Evolutionary conservation across 1,140 invertebrate species (phyloP).

Genomic region (Drosophila truncata): DNA sequence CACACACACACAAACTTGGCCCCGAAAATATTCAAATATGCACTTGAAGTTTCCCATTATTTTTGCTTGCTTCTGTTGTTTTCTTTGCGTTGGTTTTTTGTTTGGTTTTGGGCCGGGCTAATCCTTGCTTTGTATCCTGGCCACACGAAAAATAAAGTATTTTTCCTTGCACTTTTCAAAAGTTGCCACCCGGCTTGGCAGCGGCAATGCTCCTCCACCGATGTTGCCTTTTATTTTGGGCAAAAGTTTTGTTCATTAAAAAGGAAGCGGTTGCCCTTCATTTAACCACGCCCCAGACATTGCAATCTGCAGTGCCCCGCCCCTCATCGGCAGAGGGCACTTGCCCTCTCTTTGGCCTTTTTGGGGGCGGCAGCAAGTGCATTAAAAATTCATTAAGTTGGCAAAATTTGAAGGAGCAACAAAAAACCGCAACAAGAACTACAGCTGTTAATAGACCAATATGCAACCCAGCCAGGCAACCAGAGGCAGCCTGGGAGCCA

Average conservation of each 20-base stretch:
- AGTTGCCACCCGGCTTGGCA: slow-evolving; percentile 35
- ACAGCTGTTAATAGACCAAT: slow-evolving; percentile 84
- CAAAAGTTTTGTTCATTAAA: slow-evolving; percentile 84
- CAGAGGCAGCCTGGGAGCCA: slow-evolving; percentile 58
- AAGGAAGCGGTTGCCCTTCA: slow-evolving; percentile 77
- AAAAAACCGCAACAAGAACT: slow-evolving; percentile 75
- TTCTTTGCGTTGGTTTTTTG: slow-evolving; percentile 49
- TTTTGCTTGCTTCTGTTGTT: slow-evolving; percentile 28
- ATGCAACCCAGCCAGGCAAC: slow-evolving; percentile 40
- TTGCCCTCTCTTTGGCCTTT: slow-evolving; percentile 43
- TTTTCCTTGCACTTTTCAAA: slow-evolving; percentile 81
- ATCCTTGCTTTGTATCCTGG: slow-evolving; percentile 82
- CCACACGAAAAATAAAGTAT: slow-evolving; percentile 79
- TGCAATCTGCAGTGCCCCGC: slow-evolving; percentile 44
- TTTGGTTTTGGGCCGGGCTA: slow-evolving; percentile 57
- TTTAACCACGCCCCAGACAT: slow-evolving; percentile 81
- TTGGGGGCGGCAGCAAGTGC: slow-evolving; percentile 69
- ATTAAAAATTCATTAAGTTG: slow-evolving; percentile 86
- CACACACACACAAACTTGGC: slow-evolving; percentile 29
- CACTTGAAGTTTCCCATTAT: slow-evolving; percentile 76
- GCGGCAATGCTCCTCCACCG: neutral
- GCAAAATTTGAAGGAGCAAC: slow-evolving; percentile 79
- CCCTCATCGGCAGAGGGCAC: slow-evolving; percentile 26
- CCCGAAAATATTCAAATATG: slow-evolving; percentile 81
- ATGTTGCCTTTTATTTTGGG: slow-evolving; percentile 57